Evolutionary conservation across 2,888 invertebrate genomes (phyloP).

Genomic region (Synanthedon tipuliformis): DNA sequence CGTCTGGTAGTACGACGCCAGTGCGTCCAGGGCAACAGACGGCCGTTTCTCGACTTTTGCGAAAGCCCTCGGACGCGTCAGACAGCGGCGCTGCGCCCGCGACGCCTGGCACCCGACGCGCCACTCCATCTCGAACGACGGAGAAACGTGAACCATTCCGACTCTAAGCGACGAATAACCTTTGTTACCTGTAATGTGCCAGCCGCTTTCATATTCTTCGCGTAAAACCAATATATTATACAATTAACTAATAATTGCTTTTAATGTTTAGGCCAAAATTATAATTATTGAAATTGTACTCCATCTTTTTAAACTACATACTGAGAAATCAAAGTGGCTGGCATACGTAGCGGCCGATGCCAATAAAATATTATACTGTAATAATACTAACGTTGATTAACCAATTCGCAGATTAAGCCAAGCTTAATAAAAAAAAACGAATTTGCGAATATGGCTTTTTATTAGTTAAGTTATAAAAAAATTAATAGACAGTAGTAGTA

Average conservation of each 20-base stretch:
- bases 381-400: slow-evolving; percentile 58
- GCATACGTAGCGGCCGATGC: slow-evolving; percentile 28
- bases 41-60: slow-evolving; percentile 72
- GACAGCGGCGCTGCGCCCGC: slow-evolving; percentile 70
- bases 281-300: slow-evolving; percentile 9
- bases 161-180: slow-evolving; percentile 63
- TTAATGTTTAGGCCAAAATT: slow-evolving; percentile 21
- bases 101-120: slow-evolving; percentile 47
- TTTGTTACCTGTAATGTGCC: slow-evolving; percentile 19
- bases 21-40: slow-evolving; percentile 74
- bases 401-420: slow-evolving; percentile 61
- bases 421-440: slow-evolving; percentile 46
- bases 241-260: slow-evolving; percentile 12
- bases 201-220: slow-evolving; percentile 29
- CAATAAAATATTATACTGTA: slow-evolving; percentile 26
- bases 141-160: slow-evolving; percentile 79
- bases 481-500: slow-evolving; percentile 55
- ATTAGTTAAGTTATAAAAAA: slow-evolving; percentile 25
- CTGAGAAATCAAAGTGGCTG: slow-evolving; percentile 25
- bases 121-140: slow-evolving; percentile 52
- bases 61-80: slow-evolving; percentile 77
- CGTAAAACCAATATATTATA: slow-evolving; percentile 9
- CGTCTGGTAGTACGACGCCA: slow-evolving; percentile 81
- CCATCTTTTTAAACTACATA: slow-evolving; percentile 14
- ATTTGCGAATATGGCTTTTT: slow-evolving; percentile 62